These are phyloP conservation scores for Enteromius treurensis DNA, from an alignment of 2,797 vertebrate genomes.

Conservation along the genomic window DNA sequence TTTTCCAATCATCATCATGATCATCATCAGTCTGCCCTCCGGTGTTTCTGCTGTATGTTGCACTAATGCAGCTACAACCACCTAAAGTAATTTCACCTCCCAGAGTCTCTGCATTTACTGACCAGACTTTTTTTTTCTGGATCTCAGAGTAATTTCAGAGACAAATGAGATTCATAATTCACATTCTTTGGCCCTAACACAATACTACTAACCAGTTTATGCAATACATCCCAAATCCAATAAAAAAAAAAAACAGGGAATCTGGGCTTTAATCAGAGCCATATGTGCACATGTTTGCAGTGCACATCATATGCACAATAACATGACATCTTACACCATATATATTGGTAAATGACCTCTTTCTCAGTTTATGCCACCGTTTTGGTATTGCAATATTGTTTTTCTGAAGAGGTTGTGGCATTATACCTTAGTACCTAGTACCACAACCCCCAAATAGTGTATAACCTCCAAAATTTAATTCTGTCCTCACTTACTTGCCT, in stretches of 20 bases:
- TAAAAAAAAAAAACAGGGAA: conserved; percentile 52
- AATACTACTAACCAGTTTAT: conserved; percentile 62
- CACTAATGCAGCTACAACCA: conserved; percentile 38
- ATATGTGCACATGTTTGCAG: conserved; percentile 50
- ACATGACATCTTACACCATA: neutral
- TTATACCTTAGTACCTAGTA: neutral
- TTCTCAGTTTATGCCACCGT: neutral
- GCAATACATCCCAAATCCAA: conserved; percentile 61
- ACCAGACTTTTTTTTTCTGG: conserved; percentile 3
- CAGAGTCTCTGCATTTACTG: conserved; percentile 6
- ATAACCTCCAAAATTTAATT: neutral
- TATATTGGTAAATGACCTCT: neutral
- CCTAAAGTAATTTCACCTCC: conserved; percentile 50
- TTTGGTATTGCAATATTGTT: neutral
- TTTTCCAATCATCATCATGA: conserved; percentile 42
- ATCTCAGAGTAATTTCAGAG: conserved; percentile 39
- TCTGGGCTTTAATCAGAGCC: conserved; percentile 58
- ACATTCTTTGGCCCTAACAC: conserved; percentile 56
- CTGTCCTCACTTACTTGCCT: neutral
- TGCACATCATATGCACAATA: conserved; percentile 28
- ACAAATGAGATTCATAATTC: conserved; percentile 61
- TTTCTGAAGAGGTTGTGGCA: neutral
- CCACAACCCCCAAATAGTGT: too few relatives aligned
- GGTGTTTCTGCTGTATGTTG: conserved; percentile 25
- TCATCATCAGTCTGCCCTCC: conserved; percentile 30